Evolutionary conservation across 2,797 vertebrate species (phyloP).

Genomic region (Rhadinocentrus ornatus): DNA sequence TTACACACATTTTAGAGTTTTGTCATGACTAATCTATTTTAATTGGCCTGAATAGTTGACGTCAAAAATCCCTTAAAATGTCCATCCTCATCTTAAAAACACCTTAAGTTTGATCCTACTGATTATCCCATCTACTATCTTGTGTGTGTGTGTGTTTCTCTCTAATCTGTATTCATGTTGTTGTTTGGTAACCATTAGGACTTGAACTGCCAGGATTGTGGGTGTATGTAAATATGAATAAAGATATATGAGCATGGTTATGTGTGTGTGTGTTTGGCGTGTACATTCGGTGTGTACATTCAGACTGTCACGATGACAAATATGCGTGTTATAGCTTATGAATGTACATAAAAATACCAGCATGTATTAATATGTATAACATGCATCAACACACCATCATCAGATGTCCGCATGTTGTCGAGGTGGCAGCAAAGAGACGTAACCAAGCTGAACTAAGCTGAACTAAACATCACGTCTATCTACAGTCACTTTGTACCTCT

Average conservation of each 20-base stretch:
- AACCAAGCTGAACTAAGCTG: conserved; percentile 56
- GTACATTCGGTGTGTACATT: neutral
- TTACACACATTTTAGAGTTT: too few relatives aligned
- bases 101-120: too few relatives aligned
- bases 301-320: conserved; percentile 5
- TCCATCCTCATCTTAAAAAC: too few relatives aligned
- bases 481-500: conserved; percentile 29
- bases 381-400: neutral
- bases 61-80: too few relatives aligned
- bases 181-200: neutral
- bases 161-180: neutral
- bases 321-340: neutral
- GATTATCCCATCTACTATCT: too few relatives aligned
- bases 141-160: neutral
- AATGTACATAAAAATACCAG: neutral
- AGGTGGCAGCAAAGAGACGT: conserved; percentile 39
- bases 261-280: neutral
- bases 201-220: too few relatives aligned
- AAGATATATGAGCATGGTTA: neutral
- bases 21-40: too few relatives aligned
- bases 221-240: neutral
- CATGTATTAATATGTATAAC: conserved; percentile 12
- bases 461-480: conserved; percentile 50
- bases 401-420: conserved; percentile 22
- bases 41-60: too few relatives aligned